Evolutionary conservation across 2,113 vertebrate species (phyloP).

Genomic region (Myotis brandtii): DNA sequence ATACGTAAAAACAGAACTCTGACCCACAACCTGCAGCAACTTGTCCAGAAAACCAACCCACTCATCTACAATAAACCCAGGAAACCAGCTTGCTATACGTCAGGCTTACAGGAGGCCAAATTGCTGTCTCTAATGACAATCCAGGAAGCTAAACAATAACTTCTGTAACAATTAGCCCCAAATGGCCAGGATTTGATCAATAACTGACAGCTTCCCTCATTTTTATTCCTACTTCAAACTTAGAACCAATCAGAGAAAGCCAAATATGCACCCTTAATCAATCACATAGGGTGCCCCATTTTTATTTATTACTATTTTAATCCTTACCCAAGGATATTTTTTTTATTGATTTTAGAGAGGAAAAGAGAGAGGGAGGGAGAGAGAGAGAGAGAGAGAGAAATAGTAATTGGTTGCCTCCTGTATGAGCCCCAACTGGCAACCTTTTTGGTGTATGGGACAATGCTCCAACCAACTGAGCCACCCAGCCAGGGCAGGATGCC

Average conservation of each 20-base stretch:
- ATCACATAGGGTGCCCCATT: background rate
- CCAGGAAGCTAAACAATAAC: background rate
- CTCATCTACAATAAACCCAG: background rate
- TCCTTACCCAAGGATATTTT: too few species aligned
- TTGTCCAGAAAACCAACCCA: background rate
- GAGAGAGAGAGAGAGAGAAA: too few species aligned
- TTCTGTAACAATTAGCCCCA: background rate
- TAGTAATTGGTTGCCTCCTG: too few species aligned
- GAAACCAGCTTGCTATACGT: background rate
- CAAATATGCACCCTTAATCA: background rate
- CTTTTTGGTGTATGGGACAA: too few species aligned
- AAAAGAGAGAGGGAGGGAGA: too few species aligned
- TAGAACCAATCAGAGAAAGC: background rate
- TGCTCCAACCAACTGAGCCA: too few species aligned
- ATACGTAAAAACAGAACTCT: background rate
- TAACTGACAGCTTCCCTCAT: background rate
- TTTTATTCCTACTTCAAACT: background rate
- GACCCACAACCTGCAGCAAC: background rate
- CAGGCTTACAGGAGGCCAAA: background rate
- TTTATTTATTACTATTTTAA: background rate
- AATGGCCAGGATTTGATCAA: background rate
- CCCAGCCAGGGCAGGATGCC: background rate
- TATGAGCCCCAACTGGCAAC: too few species aligned
- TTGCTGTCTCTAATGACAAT: background rate
- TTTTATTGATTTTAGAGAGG: too few species aligned